phyloP scores from a whole-genome alignment of 2,888 invertebrate species.

The Spodoptera exigua region DNA sequence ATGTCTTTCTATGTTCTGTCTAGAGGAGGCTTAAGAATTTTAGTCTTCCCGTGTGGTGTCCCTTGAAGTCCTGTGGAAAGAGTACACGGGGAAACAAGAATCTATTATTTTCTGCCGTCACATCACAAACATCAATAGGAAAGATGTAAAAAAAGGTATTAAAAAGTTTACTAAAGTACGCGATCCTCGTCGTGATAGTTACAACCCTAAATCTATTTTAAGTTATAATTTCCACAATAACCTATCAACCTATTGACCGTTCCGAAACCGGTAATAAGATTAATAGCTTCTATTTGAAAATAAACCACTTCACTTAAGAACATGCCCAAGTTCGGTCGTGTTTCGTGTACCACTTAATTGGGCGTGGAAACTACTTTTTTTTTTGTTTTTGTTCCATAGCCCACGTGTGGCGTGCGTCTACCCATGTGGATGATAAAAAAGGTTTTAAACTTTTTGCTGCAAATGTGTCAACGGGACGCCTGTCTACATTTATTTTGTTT shows the following conservation, averaged over 20 bases:
- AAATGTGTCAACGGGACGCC: slow-evolving; percentile 34
- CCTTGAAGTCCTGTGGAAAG: too few species aligned
- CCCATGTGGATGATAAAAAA: slow-evolving; percentile 48
- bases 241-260: slow-evolving; percentile 39
- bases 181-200: too few species aligned
- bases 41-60: too few species aligned
- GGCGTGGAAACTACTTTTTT: slow-evolving; percentile 41
- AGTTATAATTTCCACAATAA: slow-evolving; percentile 14
- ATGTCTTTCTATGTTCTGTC: too few species aligned
- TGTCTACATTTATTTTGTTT: slow-evolving; percentile 32
- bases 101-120: too few species aligned
- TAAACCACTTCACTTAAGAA: slow-evolving; percentile 29
- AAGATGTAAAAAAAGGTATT: too few species aligned
- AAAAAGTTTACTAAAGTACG: too few species aligned
- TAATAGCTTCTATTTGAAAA: slow-evolving; percentile 24
- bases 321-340: slow-evolving; percentile 16
- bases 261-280: slow-evolving; percentile 27
- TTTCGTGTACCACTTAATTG: slow-evolving; percentile 32
- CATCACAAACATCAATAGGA: too few species aligned
- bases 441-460: slow-evolving; percentile 36
- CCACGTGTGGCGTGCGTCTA: slow-evolving; percentile 50
- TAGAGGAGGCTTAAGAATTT: too few species aligned
- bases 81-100: too few species aligned
- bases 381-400: slow-evolving; percentile 18
- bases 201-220: too few species aligned